Evolutionary conservation across 2,888 invertebrate genomes (phyloP).

Genomic region (Drosophila algonquin): DNA sequence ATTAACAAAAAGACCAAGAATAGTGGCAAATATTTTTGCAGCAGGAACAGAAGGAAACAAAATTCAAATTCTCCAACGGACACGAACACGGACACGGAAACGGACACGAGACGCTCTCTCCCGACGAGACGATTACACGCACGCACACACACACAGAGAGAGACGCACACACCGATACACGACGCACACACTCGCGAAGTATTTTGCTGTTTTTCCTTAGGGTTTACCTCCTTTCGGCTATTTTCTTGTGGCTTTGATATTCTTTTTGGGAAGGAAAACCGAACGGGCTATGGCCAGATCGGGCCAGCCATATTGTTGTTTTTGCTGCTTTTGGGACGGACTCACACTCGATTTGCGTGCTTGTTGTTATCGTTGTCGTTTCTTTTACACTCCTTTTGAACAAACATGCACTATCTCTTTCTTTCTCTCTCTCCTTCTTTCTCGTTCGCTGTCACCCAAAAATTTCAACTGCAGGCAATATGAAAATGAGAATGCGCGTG

Average conservation of each 20-base stretch:
- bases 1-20: neutral
- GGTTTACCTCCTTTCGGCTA: neutral
- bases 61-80: neutral
- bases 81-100: neutral
- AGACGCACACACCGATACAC: neutral
- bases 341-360: neutral
- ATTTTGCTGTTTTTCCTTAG: neutral
- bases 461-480: neutral
- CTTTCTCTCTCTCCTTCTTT: neutral
- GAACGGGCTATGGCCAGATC: neutral
- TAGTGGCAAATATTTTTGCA: neutral
- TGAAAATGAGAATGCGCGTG: neutral
- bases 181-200: neutral
- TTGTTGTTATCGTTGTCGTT: conserved; percentile 1
- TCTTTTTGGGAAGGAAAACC: neutral
- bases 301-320: neutral
- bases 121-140: neutral
- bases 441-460: neutral
- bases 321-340: neutral
- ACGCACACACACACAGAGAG: neutral
- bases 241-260: neutral
- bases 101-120: neutral
- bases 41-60: neutral
- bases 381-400: neutral
- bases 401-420: neutral